Evolutionary conservation across 1,140 invertebrate genomes (phyloP), one percentile per base, ranked within the genome.

Genomic region (Octopus bimaculoides): DNA sequence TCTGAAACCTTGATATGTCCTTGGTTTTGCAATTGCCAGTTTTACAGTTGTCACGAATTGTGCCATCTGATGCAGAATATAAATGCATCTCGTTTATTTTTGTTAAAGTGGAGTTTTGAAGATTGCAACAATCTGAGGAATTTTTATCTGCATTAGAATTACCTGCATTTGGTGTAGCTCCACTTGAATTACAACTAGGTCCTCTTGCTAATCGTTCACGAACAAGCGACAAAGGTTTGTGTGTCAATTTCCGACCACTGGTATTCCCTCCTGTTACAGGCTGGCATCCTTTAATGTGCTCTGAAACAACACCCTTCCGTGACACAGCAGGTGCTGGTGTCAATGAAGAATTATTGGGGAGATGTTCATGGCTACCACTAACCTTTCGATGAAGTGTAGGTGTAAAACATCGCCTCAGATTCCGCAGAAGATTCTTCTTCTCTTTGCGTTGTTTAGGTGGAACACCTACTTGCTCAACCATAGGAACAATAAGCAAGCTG

Each of bases 1-100:
- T 80, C 66, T 87, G 86, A 83, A 87, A 88, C 78, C 80, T 84
- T 61, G 86, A 85, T 61, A 88, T 87, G 75, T 87, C 86, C 83
- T 87, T 88, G 26, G 83, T 83, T 78, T 81, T 79, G 78, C 84
- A 88, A 77, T 85, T 85, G 14, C 84, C 74, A 9, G 26, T 75
- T 52, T 52, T 52, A 52, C 8, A 10, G 8, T 52, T 52, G 14
- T 75, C 74, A 53, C 2, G 78, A 75, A 86, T 81, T 77, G 77
- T 82, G 7, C 83, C 82, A 75, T 88, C 85, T 69, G 84, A 86
- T 75, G 86, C 87, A 71, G 82, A 83, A 82, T 86, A 85, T 80
- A 85, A 81, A 82, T 86, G 86, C 80, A 85, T 81, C 75, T 87
- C 86, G 80, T 79, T 85, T 56, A 84, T 78, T 77, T 87, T 86